Conservation (phyloP, 2,113 vertebrate species). For the Eulacestoma nigropectus region DNA sequence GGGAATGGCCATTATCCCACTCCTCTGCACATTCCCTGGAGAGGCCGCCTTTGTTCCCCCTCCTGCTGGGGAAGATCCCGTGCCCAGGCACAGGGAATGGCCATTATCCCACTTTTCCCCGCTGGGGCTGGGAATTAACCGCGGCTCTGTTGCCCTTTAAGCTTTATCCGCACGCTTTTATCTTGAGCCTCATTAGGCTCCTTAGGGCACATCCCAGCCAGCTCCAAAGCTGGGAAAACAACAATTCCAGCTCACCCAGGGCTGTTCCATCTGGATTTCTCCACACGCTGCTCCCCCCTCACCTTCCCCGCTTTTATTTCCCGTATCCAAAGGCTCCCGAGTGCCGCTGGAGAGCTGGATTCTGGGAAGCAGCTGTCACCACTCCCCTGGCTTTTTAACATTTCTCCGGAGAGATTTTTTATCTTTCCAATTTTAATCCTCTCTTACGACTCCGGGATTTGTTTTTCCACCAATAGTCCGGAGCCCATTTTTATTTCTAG, state of each 20-base stretch:
- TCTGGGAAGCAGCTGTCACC: neutral
- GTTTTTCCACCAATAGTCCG: neutral
- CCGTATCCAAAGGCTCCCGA: neutral
- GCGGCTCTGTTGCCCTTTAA: neutral
- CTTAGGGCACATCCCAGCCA: neutral
- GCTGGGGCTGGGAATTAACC: rapidly evolving
- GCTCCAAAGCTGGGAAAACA: neutral
- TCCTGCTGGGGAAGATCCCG: too few relatives aligned
- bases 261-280: neutral
- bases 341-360: neutral
- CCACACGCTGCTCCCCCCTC: neutral
- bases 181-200: neutral
- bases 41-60: too few relatives aligned
- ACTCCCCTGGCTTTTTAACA: neutral
- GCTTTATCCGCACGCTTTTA: neutral
- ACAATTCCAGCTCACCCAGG: neutral
- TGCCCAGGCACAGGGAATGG: too few relatives aligned
- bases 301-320: neutral
- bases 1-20: too few relatives aligned
- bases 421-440: constrained; percentile 32
- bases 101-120: neutral
- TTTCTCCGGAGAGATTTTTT: neutral
- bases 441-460: constrained; percentile 35
- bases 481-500: constrained; percentile 49
- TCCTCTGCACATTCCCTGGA: too few relatives aligned